Evolutionary conservation across 2,797 vertebrate genomes (phyloP), one percentile per base, ranked within the genome.

Genomic region (Melanotaenia pygmaea): DNA sequence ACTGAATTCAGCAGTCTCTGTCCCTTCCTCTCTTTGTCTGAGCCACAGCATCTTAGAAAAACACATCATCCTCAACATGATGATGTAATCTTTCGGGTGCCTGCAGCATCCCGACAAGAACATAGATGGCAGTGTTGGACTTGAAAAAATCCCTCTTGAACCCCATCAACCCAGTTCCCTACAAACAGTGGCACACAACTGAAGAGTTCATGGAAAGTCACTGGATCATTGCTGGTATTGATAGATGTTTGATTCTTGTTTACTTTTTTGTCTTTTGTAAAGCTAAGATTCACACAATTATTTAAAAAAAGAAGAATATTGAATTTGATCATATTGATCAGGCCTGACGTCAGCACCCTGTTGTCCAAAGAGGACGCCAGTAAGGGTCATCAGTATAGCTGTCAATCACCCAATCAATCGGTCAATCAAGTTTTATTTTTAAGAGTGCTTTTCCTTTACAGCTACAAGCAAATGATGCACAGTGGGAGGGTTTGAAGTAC

Each of bases 91-190:
- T 20, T 26, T 64, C 11, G 16, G 67, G 13, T 58, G 63, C 38
- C 64, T 12, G 77, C 80, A 59, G 82, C 43, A 1, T n/a, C 59
- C 30, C 1, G 3, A 28, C 7, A 2, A 1, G 57, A 20, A 81
- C 75, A 35, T 91, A 93, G 93, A 80, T 93, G 93, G 88, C 91
- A 93, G 87, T 91, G 81, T 93, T 92, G 87, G 1, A 73, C 91
- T 88, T 86, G 34, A 13, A 64, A 80, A 43, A 79, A 38, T 32
- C 24, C 24, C 8, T 5, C 1, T 3, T 61, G 70, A 87, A 79
- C 81, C 70, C 74, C 1, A 47, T 91, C 91, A 93, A 93, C 93
- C 91, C 90, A 87, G 79, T 92, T 89, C 86, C 88, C 88, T 71
- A 82, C 81, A 88, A 88, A 86, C 80, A 61, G 73, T 71, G 75